Evolutionary conservation across 92 coral and sea anemone species (phyloP).

Genomic region (Virgularia gustaviana): DNA sequence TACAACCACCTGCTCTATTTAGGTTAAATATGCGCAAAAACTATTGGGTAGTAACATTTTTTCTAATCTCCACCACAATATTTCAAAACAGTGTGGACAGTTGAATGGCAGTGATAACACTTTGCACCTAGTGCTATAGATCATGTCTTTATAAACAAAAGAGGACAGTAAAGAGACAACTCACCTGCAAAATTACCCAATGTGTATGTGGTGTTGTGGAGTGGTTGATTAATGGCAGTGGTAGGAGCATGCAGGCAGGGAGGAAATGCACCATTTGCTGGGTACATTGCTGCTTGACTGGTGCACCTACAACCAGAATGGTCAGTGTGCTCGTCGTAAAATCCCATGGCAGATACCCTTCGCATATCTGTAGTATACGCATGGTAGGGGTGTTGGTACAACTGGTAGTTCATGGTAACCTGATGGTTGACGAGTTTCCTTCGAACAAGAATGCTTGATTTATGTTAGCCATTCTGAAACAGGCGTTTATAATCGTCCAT

Average conservation of each 20-base stretch:
- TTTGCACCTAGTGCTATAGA: too few species aligned
- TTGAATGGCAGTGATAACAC: too few species aligned
- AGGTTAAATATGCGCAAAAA: too few species aligned
- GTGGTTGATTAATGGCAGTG: constrained; percentile 41
- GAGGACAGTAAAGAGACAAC: too few species aligned
- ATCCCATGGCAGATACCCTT: not conserved
- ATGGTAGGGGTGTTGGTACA: not conserved
- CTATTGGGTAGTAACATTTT: too few species aligned
- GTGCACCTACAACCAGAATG: constrained; percentile 3
- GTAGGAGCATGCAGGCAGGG: too few species aligned
- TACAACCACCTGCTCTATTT: too few species aligned
- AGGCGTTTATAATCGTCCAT: constrained; percentile 25
- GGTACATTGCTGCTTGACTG: constrained; percentile 12
- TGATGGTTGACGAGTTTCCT: not conserved
- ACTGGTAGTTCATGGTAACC: constrained; percentile 23
- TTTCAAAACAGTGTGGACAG: too few species aligned
- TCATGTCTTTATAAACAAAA: too few species aligned
- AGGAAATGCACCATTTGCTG: not conserved
- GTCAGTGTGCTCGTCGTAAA: not conserved
- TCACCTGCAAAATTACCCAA: constrained; percentile 27
- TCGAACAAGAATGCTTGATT: not conserved
- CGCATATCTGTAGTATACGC: constrained; percentile 1
- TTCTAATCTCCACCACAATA: too few species aligned
- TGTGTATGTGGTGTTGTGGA: constrained; percentile 23
- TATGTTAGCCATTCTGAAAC: constrained; percentile 30